These are phyloP conservation scores for Eupsilia transversa DNA, from an alignment of 2,888 invertebrate genomes.

Conservation along the genomic window DNA sequence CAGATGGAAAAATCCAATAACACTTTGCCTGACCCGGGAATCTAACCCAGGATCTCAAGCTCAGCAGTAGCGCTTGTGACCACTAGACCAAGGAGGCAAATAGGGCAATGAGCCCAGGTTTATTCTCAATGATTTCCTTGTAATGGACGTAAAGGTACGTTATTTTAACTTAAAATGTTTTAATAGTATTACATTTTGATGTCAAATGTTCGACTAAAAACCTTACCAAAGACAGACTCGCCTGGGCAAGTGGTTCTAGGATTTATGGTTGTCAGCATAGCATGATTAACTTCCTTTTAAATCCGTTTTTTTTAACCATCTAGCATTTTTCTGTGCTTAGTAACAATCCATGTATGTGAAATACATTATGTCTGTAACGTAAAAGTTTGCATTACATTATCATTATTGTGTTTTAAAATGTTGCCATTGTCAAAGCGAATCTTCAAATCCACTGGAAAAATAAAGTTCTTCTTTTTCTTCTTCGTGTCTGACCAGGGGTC, in stretches of 20 bases:
- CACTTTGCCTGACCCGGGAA: too few species aligned
- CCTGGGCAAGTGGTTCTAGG: background rate
- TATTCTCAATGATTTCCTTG: background rate
- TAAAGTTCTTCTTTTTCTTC: too few species aligned
- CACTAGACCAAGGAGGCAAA: too few species aligned
- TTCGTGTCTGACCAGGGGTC: too few species aligned
- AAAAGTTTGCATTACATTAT: too few species aligned
- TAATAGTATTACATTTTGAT: background rate
- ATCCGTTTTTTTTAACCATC: background rate
- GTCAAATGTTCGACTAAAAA: background rate
- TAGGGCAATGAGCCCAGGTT: background rate
- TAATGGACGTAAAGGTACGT: background rate
- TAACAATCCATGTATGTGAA: background rate
- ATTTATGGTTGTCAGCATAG: background rate
- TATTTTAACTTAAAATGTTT: background rate
- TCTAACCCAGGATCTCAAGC: too few species aligned
- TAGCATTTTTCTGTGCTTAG: background rate
- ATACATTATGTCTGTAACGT: background rate
- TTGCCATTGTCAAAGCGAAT: background rate
- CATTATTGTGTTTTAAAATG: background rate
- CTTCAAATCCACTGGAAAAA: constrained; percentile 1
- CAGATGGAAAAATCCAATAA: too few species aligned
- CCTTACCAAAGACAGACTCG: background rate
- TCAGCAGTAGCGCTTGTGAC: too few species aligned
- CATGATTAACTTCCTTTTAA: background rate